A percentile compares a stretch with the other conserved stretches of the same genome.
phyloP scores from a whole-genome alignment of 2,113 vertebrate species.

The Trematomus loennbergii region DNA sequence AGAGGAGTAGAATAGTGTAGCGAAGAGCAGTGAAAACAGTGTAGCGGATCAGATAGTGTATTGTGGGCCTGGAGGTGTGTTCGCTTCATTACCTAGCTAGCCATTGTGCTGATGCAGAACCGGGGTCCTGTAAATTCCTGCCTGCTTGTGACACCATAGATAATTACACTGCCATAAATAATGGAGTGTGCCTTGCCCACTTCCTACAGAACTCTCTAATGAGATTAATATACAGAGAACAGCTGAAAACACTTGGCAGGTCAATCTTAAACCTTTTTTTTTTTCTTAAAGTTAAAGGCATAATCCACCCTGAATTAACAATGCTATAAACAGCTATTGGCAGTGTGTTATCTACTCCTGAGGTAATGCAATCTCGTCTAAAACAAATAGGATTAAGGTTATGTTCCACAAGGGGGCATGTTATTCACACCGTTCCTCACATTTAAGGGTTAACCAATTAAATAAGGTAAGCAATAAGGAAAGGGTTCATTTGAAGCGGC shows the following conservation, averaged over 20 bases:
- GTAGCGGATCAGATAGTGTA: constrained; percentile 58
- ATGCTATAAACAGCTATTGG: constrained; percentile 15
- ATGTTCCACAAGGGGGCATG: constrained; percentile 4
- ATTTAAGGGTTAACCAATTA: constrained; percentile 14
- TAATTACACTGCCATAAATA: constrained; percentile 84
- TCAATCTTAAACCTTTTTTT: constrained; percentile 53
- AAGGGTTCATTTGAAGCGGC: background rate
- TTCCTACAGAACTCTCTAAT: constrained; percentile 78
- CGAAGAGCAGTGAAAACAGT: constrained; percentile 50
- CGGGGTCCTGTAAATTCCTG: constrained; percentile 80
- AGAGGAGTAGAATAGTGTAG: background rate
- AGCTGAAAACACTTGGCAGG: constrained; percentile 63
- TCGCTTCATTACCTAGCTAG: constrained; percentile 78
- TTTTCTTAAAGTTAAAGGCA: constrained; percentile 33
- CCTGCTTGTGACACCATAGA: constrained; percentile 81
- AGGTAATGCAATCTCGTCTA: constrained; percentile 34
- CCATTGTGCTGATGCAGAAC: constrained; percentile 83
- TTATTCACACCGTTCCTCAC: background rate
- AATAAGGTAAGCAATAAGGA: constrained; percentile 1
- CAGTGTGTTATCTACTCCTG: constrained; percentile 22
- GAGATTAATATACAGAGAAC: constrained; percentile 76
- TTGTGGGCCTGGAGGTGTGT: constrained; percentile 74
- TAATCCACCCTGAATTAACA: constrained; percentile 21
- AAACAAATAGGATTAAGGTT: constrained; percentile 18
- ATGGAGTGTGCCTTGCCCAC: constrained; percentile 77